Conservation (phyloP, 2,113 vertebrate genomes). For the Notarius lentiginosus region DNA sequence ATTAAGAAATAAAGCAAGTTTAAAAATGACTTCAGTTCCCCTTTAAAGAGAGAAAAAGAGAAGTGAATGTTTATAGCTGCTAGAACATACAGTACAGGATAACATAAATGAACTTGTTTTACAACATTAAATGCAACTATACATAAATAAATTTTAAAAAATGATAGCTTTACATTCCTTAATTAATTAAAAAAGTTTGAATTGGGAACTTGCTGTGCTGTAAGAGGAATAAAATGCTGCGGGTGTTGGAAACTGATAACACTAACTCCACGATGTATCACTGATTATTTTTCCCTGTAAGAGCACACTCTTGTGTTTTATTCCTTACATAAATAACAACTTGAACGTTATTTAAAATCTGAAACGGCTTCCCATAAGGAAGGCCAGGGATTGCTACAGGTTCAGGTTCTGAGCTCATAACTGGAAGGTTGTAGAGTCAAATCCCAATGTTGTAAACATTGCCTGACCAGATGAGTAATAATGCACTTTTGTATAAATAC, state of each 20-base stretch:
- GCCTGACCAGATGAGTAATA: too few relatives aligned
- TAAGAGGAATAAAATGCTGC: not conserved
- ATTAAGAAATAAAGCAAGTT: too few relatives aligned
- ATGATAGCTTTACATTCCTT: too few relatives aligned
- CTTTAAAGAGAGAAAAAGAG: not conserved
- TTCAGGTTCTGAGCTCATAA: not conserved
- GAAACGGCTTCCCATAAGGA: not conserved
- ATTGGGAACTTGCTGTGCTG: not conserved
- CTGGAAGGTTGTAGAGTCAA: not conserved
- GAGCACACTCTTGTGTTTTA: too few relatives aligned
- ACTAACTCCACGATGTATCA: not conserved
- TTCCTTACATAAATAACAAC: too few relatives aligned
- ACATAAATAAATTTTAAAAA: not conserved
- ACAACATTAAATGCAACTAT: not conserved
- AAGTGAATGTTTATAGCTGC: not conserved
- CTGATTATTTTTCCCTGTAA: not conserved
- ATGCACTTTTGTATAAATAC: too few relatives aligned
- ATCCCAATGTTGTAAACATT: not conserved
- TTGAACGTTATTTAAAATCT: too few relatives aligned
- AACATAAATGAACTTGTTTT: too few relatives aligned
- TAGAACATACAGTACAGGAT: not conserved
- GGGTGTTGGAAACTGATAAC: not conserved
- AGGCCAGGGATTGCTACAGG: not conserved
- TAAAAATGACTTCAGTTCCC: too few relatives aligned
- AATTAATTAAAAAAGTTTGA: too few relatives aligned